phyloP scores from a whole-genome alignment of 2,797 vertebrate genomes.

The Centroberyx gerrardi region DNA sequence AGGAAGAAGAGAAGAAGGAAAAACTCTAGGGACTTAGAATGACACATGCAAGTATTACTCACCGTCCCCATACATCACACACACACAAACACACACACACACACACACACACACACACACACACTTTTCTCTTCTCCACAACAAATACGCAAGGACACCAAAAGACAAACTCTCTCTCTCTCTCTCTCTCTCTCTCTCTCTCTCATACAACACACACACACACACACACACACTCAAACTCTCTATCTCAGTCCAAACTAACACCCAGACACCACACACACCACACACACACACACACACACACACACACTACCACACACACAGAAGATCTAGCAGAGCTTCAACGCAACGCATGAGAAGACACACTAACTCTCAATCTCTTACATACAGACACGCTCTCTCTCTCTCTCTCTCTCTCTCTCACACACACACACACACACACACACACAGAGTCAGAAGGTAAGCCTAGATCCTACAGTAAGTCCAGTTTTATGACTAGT shows the following conservation, averaged over 20 bases:
- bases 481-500: constrained; percentile 83
- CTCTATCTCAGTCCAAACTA: constrained; percentile 40
- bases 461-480: constrained; percentile 80
- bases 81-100: constrained; percentile 40
- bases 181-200: constrained; percentile 13
- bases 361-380: constrained; percentile 8
- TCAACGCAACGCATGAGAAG: no score
- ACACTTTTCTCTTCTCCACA: constrained; percentile 19
- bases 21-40: constrained; percentile 72
- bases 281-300: constrained; percentile 29
- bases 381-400: background rate
- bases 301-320: constrained; percentile 14
- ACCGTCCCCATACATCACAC: constrained; percentile 66
- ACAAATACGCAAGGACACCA: constrained; percentile 68
- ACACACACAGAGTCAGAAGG: constrained; percentile 62
- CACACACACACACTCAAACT: constrained; percentile 14
- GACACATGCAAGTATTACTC: constrained; percentile 78
- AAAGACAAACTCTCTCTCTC: constrained; percentile 52
- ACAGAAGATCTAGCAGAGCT: no score
- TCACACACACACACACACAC: constrained; percentile 10
- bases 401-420: constrained; percentile 6
- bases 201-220: constrained; percentile 3
- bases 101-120: constrained; percentile 8
- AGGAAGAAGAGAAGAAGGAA: constrained; percentile 47
- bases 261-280: constrained; percentile 15